Conservation (phyloP, 1,140 invertebrate genomes). For the Drosophila eugracilis region DNA sequence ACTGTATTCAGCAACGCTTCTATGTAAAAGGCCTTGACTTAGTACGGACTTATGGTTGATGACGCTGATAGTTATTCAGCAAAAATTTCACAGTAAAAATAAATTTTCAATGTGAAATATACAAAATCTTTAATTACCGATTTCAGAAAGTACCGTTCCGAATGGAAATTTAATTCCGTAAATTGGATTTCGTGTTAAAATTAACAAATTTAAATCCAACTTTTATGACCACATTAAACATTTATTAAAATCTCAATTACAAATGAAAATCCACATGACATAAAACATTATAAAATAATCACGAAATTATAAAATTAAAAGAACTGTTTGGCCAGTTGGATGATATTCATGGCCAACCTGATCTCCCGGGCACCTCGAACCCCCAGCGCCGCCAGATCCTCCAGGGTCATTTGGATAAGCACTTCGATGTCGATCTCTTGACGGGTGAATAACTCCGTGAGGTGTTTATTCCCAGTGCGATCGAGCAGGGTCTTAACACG, state of each 20-base stretch:
- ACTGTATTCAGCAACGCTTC: background rate
- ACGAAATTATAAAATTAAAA: conserved; percentile 17
- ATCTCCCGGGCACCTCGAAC: conserved; percentile 57
- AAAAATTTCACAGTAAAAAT: too few relatives aligned
- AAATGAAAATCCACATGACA: conserved; percentile 16
- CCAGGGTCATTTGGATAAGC: conserved; percentile 61
- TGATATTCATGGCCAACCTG: conserved; percentile 46
- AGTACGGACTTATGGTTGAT: too few relatives aligned
- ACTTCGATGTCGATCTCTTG: conserved; percentile 67
- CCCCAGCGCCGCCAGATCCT: conserved; percentile 60
- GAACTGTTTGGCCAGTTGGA: conserved; percentile 62
- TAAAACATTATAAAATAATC: conserved; percentile 12
- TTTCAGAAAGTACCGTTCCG: too few relatives aligned
- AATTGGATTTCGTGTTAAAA: too few relatives aligned
- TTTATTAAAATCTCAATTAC: conserved; percentile 25
- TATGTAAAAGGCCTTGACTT: too few relatives aligned
- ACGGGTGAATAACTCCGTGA: conserved; percentile 58
- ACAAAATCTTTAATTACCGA: too few relatives aligned
- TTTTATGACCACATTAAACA: background rate
- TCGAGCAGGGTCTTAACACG: conserved; percentile 53
- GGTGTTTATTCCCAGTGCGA: conserved; percentile 57
- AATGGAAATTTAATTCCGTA: too few relatives aligned
- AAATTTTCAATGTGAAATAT: too few relatives aligned
- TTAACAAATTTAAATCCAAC: background rate
- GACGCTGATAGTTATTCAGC: too few relatives aligned